Percentiles rank a stretch among this genome's conserved stretches.
These are phyloP conservation scores for Parus major DNA, from an alignment of 2,113 vertebrate species.

Conservation along the genomic window DNA sequence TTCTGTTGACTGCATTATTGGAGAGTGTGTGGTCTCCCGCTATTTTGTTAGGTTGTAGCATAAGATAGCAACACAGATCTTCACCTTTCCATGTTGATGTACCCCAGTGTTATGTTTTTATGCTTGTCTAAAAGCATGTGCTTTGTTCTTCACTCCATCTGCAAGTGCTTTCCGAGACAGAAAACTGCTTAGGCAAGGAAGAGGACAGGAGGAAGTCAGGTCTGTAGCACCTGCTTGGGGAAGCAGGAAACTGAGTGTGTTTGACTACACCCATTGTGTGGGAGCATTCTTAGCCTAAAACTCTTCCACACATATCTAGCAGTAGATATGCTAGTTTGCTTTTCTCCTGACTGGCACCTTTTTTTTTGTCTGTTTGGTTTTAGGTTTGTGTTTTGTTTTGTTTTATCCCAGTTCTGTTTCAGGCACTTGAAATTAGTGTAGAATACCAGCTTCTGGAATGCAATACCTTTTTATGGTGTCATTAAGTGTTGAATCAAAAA, in stretches of 20 bases:
- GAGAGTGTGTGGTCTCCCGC: background rate
- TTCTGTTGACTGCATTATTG: background rate
- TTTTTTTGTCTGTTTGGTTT: background rate
- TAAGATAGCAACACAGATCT: background rate
- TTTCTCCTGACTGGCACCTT: background rate
- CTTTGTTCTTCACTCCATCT: background rate
- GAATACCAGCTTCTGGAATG: background rate
- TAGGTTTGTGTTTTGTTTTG: background rate
- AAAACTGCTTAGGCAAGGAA: background rate
- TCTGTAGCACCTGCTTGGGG: background rate
- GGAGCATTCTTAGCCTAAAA: background rate
- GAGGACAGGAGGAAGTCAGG: background rate
- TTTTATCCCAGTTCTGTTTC: background rate
- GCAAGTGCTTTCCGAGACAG: background rate
- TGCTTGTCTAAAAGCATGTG: background rate
- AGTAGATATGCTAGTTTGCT: background rate
- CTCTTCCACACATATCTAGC: background rate
- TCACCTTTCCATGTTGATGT: background rate
- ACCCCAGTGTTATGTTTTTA: background rate
- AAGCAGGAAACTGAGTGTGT: background rate
- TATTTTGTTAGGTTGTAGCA: background rate
- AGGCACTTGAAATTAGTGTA: background rate
- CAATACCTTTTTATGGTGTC: background rate
- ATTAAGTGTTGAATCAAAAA: background rate
- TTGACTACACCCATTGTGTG: background rate